Evolutionary conservation across 2,888 invertebrate genomes (phyloP), one percentile per base, ranked within the genome.

Genomic region (Scaptomyza caliginosa): DNA sequence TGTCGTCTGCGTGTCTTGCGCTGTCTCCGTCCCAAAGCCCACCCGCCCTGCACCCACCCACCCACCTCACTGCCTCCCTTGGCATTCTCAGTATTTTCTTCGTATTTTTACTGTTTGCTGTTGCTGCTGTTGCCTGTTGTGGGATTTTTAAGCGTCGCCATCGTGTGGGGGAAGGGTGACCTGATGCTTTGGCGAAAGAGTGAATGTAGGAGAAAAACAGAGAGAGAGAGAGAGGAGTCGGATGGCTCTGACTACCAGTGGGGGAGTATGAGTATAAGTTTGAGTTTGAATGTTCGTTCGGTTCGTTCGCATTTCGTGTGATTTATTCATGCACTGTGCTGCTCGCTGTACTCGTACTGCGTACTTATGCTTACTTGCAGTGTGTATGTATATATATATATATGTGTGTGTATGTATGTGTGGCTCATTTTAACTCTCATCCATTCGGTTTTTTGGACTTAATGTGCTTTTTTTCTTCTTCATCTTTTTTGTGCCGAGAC

Each of bases 381-480:
- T 60, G 38, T 66, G 24, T 63, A 16, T 67, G 23, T 57, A 19
- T 50, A 24, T 46, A 26, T 65, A 17, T 65, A 16, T 38, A 28
- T 64, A 13, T 43, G 28, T 50, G 23, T 54, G 16, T 36, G 8
- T 36, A 28, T 42, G 24, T 66, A 23, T 69, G 66, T 69, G 54
- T 63, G 62, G 79, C 83, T 83, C 83, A 87, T 82, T 86, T 85
- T 83, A 86, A 86, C 87, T 84, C 88, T 84, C 86, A 84, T 82
- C 84, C 86, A 82, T 80, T 82, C 81, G 81, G 86, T 77, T 84
- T 75, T 82, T 82, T 80, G 72, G 83, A 86, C 77, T 79, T 79
- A 83, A 81, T 81, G 80, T 86, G 84, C 67, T 19, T 45, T 32
- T 32, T 13, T 32, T 13, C 13, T 23, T 13, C 13, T 24, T 24